These are phyloP conservation scores for Platyrinchus mystaceus DNA, from an alignment of 2,797 vertebrate genomes.

Conservation along the genomic window DNA sequence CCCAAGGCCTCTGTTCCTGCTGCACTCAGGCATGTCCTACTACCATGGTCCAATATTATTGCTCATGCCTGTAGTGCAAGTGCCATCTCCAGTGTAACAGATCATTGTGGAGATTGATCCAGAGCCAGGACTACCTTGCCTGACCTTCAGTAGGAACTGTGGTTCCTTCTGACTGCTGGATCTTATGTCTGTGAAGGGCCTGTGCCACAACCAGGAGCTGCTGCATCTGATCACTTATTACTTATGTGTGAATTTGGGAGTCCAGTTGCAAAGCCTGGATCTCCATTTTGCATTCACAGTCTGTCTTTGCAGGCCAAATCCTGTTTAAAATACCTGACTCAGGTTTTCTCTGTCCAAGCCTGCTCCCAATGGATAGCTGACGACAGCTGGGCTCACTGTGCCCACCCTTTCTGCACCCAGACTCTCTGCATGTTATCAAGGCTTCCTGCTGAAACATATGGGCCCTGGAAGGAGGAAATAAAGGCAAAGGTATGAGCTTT, in stretches of 20 bases:
- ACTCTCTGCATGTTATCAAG: background rate
- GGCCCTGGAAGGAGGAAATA: constrained; percentile 6
- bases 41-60: constrained; percentile 8
- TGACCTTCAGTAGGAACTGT: background rate
- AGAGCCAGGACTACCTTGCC: background rate
- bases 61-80: background rate
- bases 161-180: background rate
- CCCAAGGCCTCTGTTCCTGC: constrained; percentile 31
- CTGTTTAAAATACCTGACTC: background rate
- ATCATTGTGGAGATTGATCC: background rate
- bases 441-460: background rate
- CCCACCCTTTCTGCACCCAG: background rate
- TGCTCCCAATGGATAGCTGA: background rate
- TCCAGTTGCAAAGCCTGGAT: background rate
- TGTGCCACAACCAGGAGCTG: background rate
- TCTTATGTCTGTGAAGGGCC: background rate
- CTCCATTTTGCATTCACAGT: background rate
- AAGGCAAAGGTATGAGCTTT: constrained; percentile 27
- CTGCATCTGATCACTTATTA: background rate
- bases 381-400: background rate
- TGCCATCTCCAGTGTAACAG: background rate
- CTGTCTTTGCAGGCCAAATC: background rate
- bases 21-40: background rate
- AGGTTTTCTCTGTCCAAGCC: background rate
- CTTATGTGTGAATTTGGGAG: background rate